Conservation (phyloP, 2,113 vertebrate genomes). For the Periophthalmus modestus region DNA sequence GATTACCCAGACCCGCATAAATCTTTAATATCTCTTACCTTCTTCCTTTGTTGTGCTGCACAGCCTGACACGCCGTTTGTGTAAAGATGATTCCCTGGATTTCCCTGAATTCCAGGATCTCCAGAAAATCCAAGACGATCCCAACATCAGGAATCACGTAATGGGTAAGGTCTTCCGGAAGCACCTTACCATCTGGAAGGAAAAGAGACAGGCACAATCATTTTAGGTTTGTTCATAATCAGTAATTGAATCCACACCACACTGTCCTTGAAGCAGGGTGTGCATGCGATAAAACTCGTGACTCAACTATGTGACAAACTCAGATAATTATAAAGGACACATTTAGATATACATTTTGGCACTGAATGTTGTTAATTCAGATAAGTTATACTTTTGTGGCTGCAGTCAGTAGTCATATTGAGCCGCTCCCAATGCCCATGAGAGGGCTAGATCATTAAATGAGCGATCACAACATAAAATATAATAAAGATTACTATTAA, state of each 20-base stretch:
- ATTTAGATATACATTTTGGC: too few relatives aligned
- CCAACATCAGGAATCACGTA: conserved; percentile 91
- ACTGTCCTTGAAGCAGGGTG: background rate
- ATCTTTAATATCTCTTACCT: conserved; percentile 75
- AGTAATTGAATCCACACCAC: background rate
- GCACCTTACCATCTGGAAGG: conserved; percentile 83
- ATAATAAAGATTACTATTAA: too few relatives aligned
- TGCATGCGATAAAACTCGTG: too few relatives aligned
- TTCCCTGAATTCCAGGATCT: conserved; percentile 90
- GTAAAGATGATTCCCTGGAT: conserved; percentile 91
- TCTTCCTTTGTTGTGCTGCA: conserved; percentile 89
- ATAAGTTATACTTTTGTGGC: too few relatives aligned
- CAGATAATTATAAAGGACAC: too few relatives aligned
- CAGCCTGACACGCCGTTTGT: conserved; percentile 90
- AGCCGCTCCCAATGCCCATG: too few relatives aligned
- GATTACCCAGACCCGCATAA: too few relatives aligned
- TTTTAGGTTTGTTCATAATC: background rate
- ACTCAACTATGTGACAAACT: too few relatives aligned
- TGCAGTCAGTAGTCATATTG: too few relatives aligned
- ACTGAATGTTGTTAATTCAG: too few relatives aligned
- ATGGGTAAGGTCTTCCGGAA: conserved; percentile 88
- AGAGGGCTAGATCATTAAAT: too few relatives aligned
- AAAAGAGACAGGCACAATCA: background rate
- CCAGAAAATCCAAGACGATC: conserved; percentile 89
- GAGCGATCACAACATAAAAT: too few relatives aligned